Base-by-base conservation (phyloP, 2,797 vertebrate species). In the Erithacus rubecula region DNA sequence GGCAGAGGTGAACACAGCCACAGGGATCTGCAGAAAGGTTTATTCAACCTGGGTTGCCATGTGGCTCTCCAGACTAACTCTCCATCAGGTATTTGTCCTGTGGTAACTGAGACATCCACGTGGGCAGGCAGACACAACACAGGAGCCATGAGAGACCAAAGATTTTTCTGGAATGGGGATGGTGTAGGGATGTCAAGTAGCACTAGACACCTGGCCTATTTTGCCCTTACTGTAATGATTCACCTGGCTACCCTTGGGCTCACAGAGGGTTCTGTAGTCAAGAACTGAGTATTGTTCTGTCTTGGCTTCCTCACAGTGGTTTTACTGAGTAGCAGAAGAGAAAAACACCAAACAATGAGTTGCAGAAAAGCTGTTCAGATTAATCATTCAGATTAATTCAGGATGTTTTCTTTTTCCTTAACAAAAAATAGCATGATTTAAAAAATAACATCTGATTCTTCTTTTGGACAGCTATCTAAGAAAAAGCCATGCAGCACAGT, bases 311-410 rank as follows among this genome's bases (percentile, higher is more conserved):
- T 36, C 29, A 23, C 22, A 32, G 12, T 9, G 15, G 18, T 88
- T 85, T 90, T 23, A 58, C 43, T 34, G 34, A 32, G 6, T 71
- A 49, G 55, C 39, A 69, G 11, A 76, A 63, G 29, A 90, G 55
- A 79, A 89, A 90, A 68, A 30, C 46, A 55, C 14, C 26, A 75
- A 93, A 67, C 15, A 68, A 8, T 55, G n/a, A 69, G 4, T 24
- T 75, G 47, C 43, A 90, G 63, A 63, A 89, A 76, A 93, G 17
- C 30, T 81, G 21, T 79, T 69, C 56, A 68, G 30, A 74, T 62
- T 53, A 79, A 77, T 83, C 16, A 68, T 89, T 87, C 58, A 55
- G 62, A 78, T 68, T 88, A 58, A 84, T 82, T 83, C 63, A 65
- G 55, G 15, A 59, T 21, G 10, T 36, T 76, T 89, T 56, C 44